Evolutionary conservation across 2,888 invertebrate genomes (phyloP), one percentile per base, ranked within the genome.

Genomic region (Cosmia trapezina): DNA sequence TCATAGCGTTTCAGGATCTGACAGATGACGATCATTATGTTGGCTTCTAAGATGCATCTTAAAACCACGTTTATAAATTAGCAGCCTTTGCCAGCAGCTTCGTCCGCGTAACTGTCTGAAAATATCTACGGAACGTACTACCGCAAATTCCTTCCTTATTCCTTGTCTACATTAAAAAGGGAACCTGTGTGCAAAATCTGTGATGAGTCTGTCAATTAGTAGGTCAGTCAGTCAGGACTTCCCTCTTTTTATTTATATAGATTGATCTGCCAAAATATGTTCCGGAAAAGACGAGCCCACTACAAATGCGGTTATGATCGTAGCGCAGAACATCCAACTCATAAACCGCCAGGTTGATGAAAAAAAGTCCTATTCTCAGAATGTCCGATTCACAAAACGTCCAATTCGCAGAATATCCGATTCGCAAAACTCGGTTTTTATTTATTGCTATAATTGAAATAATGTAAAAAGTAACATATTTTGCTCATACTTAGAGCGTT

Each of bases 21-120:
- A 47, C 4, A 43, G 28, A 19, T 33, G 7, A 17, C 7, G n/a
- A 45, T 47, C 33, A 37, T 43, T 28, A 57, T 9, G 56, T n/a
- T 66, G 45, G 7, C 51, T 53, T 75, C 43, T 43, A 54, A 65
- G 33, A 76, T 17, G 12, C 33, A 45, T 51, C 14, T 56, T 11
- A 45, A 62, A 54, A 37, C 43, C 28, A 41, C 22, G 17, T 14
- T 28, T 28, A 66, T 28, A 54, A 41, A 49, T 37, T 1, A 2
- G 2, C 3, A 28, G 28, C 28, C 3, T 28, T 28, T 28, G 28
- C 28, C 28, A 28, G 28, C 28, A 3, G 28, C 28, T 28, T 28
- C 28, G 28, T 28, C 28, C 28, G 28, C 28, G 28, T 28, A 3
- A 3, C 28, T 28, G 28, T 28, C 28, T 28, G 28, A 28, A 28